A percentile compares a stretch with the other conserved stretches of the same genome.
Conservation (phyloP, 2,797 vertebrate genomes). For the Falco berigora region DNA sequence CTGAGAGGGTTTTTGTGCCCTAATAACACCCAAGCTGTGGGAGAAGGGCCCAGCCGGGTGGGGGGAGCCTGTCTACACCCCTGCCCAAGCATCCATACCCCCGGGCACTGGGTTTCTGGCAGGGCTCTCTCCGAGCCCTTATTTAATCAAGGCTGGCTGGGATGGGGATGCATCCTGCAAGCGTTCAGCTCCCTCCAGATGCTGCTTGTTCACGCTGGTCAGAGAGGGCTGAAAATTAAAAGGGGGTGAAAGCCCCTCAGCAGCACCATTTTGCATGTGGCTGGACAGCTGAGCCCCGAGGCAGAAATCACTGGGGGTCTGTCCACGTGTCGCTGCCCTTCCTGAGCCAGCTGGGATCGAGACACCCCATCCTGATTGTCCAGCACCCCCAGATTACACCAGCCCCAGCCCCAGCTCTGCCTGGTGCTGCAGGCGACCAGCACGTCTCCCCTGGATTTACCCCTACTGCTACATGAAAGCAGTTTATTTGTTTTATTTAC, state of each 20-base stretch:
- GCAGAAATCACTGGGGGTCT: background rate
- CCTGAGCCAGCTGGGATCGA: background rate
- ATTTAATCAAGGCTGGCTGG: background rate
- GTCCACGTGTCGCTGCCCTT: background rate
- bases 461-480: background rate
- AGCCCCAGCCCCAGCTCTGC: background rate
- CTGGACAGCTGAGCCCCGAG: background rate
- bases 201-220: background rate
- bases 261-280: accelerated
- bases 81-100: background rate
- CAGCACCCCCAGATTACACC: accelerated
- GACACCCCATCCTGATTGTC: background rate
- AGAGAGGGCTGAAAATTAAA: background rate
- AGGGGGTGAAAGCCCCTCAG: background rate
- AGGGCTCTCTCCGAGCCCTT: background rate
- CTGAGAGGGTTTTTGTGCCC: background rate
- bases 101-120: no score
- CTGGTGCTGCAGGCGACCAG: background rate
- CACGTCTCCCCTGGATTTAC: background rate
- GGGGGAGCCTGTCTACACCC: background rate
- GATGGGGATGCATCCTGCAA: background rate
- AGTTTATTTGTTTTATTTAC: background rate
- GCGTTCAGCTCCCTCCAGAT: background rate
- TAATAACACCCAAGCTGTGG: background rate
- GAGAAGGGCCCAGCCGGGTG: accelerated